Conservation (phyloP, 1,140 invertebrate species). For the Lutraria rhynchaena region DNA sequence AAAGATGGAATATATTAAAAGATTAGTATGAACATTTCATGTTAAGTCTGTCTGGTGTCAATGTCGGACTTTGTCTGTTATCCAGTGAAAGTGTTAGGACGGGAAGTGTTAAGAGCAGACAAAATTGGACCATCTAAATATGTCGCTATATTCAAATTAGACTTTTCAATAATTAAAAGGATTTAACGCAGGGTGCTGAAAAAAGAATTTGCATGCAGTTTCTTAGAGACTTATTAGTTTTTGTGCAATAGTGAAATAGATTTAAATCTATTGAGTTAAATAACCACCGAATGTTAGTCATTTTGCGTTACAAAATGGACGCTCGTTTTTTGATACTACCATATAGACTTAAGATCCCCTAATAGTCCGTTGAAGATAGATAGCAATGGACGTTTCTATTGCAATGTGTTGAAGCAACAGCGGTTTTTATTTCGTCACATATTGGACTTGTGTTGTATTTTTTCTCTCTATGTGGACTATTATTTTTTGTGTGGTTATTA, state of each 20-base stretch:
- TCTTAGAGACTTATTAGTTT: too few species aligned
- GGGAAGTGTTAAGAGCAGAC: too few species aligned
- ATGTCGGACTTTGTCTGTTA: too few species aligned
- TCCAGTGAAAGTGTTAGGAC: too few species aligned
- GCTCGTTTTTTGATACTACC: not conserved
- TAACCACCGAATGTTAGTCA: slow-evolving; percentile 14
- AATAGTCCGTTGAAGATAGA: slow-evolving; percentile 1
- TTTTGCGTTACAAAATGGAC: slow-evolving; percentile 6
- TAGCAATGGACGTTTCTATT: slow-evolving; percentile 30
- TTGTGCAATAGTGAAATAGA: too few species aligned
- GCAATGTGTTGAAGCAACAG: slow-evolving; percentile 19
- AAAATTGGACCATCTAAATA: too few species aligned
- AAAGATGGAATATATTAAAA: not conserved
- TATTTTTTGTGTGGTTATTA: slow-evolving; percentile 57
- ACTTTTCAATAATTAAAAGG: too few species aligned
- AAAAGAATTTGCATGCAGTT: too few species aligned
- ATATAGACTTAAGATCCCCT: slow-evolving; percentile 3
- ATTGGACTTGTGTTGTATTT: slow-evolving; percentile 41
- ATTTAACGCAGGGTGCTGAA: too few species aligned
- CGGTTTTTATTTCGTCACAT: slow-evolving; percentile 16
- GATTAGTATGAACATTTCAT: too few species aligned
- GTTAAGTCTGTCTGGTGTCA: too few species aligned
- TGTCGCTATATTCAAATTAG: too few species aligned
- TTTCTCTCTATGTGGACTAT: slow-evolving; percentile 42
- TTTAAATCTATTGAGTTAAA: not conserved